Percentiles rank a stretch among this genome's conserved stretches.
Conservation (phyloP, 2,113 vertebrate species). For the Cynocephalus volans region DNA sequence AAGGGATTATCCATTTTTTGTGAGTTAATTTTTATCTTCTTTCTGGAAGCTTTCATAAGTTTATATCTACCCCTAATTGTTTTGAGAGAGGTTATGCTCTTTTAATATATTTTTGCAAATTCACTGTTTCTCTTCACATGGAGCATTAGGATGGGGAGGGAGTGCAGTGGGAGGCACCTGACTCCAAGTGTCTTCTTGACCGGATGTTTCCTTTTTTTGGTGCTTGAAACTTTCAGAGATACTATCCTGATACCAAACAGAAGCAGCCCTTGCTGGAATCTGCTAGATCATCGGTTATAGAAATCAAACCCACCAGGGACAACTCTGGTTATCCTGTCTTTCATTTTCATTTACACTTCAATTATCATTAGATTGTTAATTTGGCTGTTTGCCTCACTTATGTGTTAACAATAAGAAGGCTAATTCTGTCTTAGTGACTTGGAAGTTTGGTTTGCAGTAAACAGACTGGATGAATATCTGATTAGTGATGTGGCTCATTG, state of each 20-base stretch:
- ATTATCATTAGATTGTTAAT: neutral
- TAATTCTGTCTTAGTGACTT: neutral
- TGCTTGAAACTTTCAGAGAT: too few relatives aligned
- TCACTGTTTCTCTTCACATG: neutral
- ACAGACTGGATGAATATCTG: neutral
- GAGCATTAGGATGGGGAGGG: accelerated
- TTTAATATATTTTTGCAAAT: accelerated
- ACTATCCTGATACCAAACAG: accelerated
- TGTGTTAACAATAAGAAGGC: neutral
- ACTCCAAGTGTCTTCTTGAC: accelerated
- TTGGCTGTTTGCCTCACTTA: neutral
- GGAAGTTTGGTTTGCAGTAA: neutral
- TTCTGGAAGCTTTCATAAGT: neutral
- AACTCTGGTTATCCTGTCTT: too few relatives aligned
- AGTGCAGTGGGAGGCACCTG: accelerated
- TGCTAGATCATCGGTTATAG: neutral
- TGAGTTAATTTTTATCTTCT: neutral
- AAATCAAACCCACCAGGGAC: neutral
- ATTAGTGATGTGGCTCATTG: accelerated
- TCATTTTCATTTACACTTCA: neutral
- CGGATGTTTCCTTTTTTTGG: neutral
- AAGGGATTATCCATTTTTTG: neutral
- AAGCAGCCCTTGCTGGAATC: accelerated
- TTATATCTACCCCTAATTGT: neutral
- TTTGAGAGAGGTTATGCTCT: neutral